Evolutionary conservation across 2,888 invertebrate genomes (phyloP), one percentile per base, ranked within the genome.

Genomic region (Anagyrus pseudococci): DNA sequence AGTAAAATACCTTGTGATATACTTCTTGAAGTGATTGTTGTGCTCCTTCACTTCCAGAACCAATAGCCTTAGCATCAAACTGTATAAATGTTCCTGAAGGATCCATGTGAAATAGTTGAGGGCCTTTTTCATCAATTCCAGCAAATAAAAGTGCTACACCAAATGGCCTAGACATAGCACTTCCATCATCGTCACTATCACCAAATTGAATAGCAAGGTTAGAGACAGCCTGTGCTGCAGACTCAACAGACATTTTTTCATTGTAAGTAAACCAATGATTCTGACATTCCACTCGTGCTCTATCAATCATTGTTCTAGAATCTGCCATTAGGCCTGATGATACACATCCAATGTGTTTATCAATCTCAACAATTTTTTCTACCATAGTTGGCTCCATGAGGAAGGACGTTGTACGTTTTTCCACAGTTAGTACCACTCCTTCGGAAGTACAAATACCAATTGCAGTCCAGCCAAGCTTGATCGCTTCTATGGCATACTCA

Each of bases 401-500:
- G 0, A 95, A 88, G 1, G 98, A 98, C 1, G 98, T 98, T 46
- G 98, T 96, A 71, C 99, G 88, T 82, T 99, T 98, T 80, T 99
- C 99, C 0, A 98, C 99, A 1, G 98, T 98, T 72, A 99, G 82
- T 26, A 99, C 93, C 37, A 99, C 96, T 43, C 99, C 99, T 84
- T 99, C 97, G 0, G 89, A 87, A 1, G 98, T 98, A 72, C 94
- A 92, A 70, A 99, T 97, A 20, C 98, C 99, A 77, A 99, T 98
- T 4, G 98, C 98, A 3, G 99, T 99, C 0, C 98, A 98, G 1
- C 99, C 99, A 62, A 99, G 85, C 84, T 99, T 99, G 68, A 99
- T 99, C 0, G 99, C 98, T 84, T 99, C 99, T 76, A 99, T 99
- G 3, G 99, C 99, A 86, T 99, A 99, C 84, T 99, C 99, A n/a